A percentile compares a stretch with the other conserved stretches of the same genome.
phyloP scores from a whole-genome alignment of 2,797 vertebrate species.

The Antennarius maculatus region DNA sequence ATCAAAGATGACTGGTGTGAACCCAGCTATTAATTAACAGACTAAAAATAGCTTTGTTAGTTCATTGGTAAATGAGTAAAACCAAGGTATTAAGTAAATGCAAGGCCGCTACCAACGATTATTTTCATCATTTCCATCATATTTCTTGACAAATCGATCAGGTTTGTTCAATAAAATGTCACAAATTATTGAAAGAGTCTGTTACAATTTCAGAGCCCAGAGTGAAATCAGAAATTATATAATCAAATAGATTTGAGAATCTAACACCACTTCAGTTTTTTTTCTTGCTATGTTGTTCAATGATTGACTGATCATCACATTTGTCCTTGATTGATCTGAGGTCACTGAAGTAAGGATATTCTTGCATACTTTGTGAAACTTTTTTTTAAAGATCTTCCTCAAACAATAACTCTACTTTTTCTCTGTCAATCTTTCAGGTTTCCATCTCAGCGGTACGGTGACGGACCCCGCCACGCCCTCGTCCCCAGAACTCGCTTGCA shows the following conservation, averaged over 20 bases:
- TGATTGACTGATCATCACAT: background rate
- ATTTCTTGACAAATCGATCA: background rate
- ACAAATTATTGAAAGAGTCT: background rate
- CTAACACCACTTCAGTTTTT: background rate
- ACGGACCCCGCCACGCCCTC: slow-evolving; percentile 93
- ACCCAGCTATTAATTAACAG: too few relatives aligned
- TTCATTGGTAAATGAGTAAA: background rate
- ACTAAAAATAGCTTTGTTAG: background rate
- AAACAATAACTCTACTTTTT: background rate
- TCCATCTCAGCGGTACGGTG: slow-evolving; percentile 97
- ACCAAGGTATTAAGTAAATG: background rate
- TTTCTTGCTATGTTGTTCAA: background rate
- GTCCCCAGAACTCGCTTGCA: slow-evolving; percentile 94
- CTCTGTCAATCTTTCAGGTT: slow-evolving; percentile 78
- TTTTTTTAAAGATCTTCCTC: background rate
- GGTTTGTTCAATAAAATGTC: background rate
- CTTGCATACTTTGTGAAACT: background rate
- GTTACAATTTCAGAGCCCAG: background rate
- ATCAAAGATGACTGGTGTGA: too few relatives aligned
- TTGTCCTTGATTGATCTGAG: background rate
- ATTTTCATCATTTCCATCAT: background rate
- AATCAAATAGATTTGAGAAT: background rate
- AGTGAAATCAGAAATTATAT: background rate
- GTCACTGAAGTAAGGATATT: background rate
- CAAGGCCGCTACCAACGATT: background rate